phyloP scores from a whole-genome alignment of 1,140 invertebrate genomes.

The Tachypleus tridentatus region DNA sequence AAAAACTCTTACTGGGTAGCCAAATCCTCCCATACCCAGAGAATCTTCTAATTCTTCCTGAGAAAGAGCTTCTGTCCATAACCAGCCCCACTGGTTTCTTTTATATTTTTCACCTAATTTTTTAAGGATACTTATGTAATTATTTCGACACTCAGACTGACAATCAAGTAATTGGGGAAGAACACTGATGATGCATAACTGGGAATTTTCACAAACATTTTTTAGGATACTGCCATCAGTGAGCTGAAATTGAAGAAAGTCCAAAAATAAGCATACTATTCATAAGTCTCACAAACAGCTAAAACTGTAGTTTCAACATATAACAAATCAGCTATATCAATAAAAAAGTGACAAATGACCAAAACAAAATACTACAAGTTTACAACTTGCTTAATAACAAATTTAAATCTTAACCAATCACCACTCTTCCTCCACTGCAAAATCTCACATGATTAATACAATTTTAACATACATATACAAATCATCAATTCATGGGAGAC shows the following conservation, averaged over 20 bases:
- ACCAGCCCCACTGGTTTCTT: constrained; percentile 93
- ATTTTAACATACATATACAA: too few relatives aligned
- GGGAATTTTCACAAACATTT: constrained; percentile 64
- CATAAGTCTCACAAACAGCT: too few relatives aligned
- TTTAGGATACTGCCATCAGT: constrained; percentile 48
- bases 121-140: constrained; percentile 63
- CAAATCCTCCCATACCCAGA: constrained; percentile 77
- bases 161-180: constrained; percentile 96
- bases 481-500: too few relatives aligned
- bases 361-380: too few relatives aligned
- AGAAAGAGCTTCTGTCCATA: constrained; percentile 82
- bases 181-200: constrained; percentile 85
- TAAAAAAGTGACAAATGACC: too few relatives aligned
- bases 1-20: constrained; percentile 38
- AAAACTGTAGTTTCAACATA: too few relatives aligned
- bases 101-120: constrained; percentile 84
- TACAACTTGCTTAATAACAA: too few relatives aligned
- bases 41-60: constrained; percentile 74
- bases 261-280: too few relatives aligned
- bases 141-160: constrained; percentile 83
- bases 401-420: too few relatives aligned
- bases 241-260: constrained; percentile 31
- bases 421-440: too few relatives aligned
- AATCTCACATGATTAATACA: too few relatives aligned
- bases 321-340: too few relatives aligned